Percentiles rank a stretch among this genome's conserved stretches.
Evolutionary conservation across 2,888 invertebrate species (phyloP).

Genomic region (Scaptomyza caliginosa): DNA sequence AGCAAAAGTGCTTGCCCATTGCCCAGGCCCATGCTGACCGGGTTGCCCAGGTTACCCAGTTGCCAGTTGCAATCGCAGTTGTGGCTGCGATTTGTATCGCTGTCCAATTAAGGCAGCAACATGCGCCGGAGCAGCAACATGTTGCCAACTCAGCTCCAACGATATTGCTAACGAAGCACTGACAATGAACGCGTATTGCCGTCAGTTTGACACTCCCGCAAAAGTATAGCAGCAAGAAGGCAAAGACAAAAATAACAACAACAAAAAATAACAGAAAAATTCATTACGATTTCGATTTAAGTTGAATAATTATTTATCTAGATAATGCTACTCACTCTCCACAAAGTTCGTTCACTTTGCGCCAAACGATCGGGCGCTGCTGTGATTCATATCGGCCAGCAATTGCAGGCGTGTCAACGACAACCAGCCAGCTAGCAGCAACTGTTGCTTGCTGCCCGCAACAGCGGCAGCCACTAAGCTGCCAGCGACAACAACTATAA

Average conservation of each 20-base stretch:
- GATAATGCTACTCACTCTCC: slow-evolving; percentile 70
- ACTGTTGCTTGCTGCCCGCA: not conserved
- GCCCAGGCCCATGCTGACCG: slow-evolving; percentile 9
- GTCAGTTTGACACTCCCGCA: slow-evolving; percentile 78
- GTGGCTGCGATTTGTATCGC: slow-evolving; percentile 70
- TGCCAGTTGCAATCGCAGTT: slow-evolving; percentile 19
- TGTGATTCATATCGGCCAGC: slow-evolving; percentile 81
- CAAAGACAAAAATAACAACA: no score
- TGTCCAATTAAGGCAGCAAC: slow-evolving; percentile 75
- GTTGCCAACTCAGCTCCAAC: slow-evolving; percentile 39
- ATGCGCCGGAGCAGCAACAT: slow-evolving; percentile 65
- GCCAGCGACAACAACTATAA: slow-evolving; percentile 11
- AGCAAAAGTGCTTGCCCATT: slow-evolving; percentile 19
- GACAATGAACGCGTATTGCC: slow-evolving; percentile 70
- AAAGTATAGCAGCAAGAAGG: slow-evolving; percentile 36
- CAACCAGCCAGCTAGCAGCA: slow-evolving; percentile 22
- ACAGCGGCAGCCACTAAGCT: slow-evolving; percentile 30
- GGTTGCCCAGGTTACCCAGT: not conserved
- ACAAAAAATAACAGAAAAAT: slow-evolving; percentile 50
- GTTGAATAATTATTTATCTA: slow-evolving; percentile 80
- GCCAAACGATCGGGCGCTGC: slow-evolving; percentile 1
- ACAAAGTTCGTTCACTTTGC: slow-evolving; percentile 25
- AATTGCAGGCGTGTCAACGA: slow-evolving; percentile 81
- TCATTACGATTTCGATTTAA: slow-evolving; percentile 80
- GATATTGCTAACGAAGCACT: slow-evolving; percentile 78